phyloP scores from a whole-genome alignment of 23 tunicate genomes.

The Halocynthia roretzi region DNA sequence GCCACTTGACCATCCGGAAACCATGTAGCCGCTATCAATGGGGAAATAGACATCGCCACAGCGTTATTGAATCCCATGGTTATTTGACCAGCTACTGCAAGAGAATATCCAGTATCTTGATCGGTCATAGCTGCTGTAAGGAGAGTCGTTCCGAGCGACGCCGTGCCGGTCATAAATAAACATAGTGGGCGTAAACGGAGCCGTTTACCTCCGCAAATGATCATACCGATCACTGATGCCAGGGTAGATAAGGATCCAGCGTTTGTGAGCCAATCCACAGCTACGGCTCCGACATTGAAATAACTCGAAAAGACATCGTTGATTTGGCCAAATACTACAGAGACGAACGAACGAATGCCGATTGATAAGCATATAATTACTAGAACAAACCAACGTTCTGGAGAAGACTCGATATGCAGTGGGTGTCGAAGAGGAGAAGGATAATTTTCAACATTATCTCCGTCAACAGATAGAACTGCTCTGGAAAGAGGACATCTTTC shows the following conservation, averaged over 20 bases:
- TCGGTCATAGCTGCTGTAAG: conserved; percentile 32
- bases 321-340: conserved; percentile 72
- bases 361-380: conserved; percentile 30
- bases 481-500: background rate
- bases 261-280: conserved; percentile 64
- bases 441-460: background rate
- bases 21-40: conserved; percentile 68
- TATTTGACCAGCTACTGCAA: conserved; percentile 50
- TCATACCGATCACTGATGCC: conserved; percentile 24
- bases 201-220: conserved; percentile 14
- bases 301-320: conserved; percentile 53
- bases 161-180: conserved; percentile 39
- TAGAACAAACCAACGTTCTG: conserved; percentile 42
- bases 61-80: conserved; percentile 41
- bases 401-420: background rate
- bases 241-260: conserved; percentile 36
- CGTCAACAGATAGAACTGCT: background rate
- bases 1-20: conserved; percentile 65
- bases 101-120: conserved; percentile 29
- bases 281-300: conserved; percentile 25
- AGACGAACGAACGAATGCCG: conserved; percentile 41
- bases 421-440: too few species aligned
- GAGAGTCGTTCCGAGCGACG: conserved; percentile 29
- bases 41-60: conserved; percentile 28
- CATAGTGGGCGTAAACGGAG: conserved; percentile 35